Base-by-base conservation (phyloP, 2,113 vertebrate genomes). In the Sinosuthora webbiana region DNA sequence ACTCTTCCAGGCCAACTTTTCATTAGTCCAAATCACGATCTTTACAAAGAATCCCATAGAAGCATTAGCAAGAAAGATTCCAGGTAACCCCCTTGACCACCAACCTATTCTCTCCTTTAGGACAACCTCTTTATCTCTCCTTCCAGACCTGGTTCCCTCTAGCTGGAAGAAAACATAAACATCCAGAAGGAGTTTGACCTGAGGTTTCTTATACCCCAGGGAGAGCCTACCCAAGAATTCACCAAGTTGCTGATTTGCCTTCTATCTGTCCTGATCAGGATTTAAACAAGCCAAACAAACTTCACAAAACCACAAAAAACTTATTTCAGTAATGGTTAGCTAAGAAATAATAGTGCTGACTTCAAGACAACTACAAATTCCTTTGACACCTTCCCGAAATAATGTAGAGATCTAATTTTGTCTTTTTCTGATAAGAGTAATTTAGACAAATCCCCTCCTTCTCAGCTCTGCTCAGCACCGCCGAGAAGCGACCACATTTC, bases 401-500 rank as follows among this genome's bases (percentile, higher is more conserved):
- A 82, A 86, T 35, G 15, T 21, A 70, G 55, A 76, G 7, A 31
- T 63, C 47, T 63, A 70, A 74, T 47, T 83, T 69, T 30, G 21
- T 74, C 68, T 86, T 70, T 78, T 95, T 79, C 85, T 88, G 65
- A 10, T 39, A 69, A 85, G 50, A 77, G n/a, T 39, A 65, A 90
- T 74, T 90, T 39, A 86, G 71, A 74, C 9, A 80, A 80, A 86
- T 10, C 33, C 41, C 63, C 57, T 74, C 67, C 55, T 71, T 33
- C 68, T 76, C 59, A 73, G 41, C 83, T 60, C 15, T 56, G 25
- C 80, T 81, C 80, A 49, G 90, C 74, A 74, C 35, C 93, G 96
- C 95, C 10, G 47, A 97, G 96, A 92, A 96, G 31, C 0, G 0
- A 92, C 90, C 76, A 44, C 89, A 90, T 83, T 80, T 93, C 80